These are phyloP conservation scores for Phrynocephalus forsythii DNA, from an alignment of 2,797 vertebrate species.

Conservation along the genomic window DNA sequence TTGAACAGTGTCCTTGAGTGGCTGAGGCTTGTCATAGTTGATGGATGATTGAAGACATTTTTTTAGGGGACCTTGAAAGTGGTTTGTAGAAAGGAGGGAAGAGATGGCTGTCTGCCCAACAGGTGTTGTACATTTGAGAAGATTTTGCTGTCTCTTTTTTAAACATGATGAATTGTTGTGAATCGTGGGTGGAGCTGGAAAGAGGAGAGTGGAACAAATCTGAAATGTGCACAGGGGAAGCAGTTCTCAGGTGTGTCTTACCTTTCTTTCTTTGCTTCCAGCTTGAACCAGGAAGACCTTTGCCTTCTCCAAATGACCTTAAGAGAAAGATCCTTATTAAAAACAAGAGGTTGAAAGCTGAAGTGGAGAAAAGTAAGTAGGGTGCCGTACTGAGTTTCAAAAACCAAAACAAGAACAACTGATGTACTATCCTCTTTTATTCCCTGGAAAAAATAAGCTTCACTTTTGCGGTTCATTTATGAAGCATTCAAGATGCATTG, in stretches of 20 bases:
- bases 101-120: background rate
- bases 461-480: background rate
- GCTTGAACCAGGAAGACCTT: constrained; percentile 89
- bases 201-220: background rate
- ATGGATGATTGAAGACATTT: background rate
- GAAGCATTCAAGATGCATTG: background rate
- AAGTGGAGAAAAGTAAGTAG: constrained; percentile 96
- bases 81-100: background rate
- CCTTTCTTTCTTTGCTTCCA: constrained; percentile 62
- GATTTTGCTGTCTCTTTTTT: background rate
- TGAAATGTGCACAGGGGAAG: background rate
- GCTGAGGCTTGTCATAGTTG: background rate
- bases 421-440: background rate
- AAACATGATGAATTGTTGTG: background rate
- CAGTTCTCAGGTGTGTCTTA: background rate
- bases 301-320: constrained; percentile 95
- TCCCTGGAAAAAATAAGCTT: background rate
- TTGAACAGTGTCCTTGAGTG: background rate
- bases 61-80: background rate
- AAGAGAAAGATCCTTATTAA: constrained; percentile 98
- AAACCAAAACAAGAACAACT: background rate
- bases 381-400: background rate
- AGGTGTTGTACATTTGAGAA: background rate
- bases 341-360: constrained; percentile 97
- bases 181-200: background rate